Evolutionary conservation across 2,797 vertebrate genomes (phyloP), one percentile per base, ranked within the genome.

Genomic region (Cossypha dichroa): DNA sequence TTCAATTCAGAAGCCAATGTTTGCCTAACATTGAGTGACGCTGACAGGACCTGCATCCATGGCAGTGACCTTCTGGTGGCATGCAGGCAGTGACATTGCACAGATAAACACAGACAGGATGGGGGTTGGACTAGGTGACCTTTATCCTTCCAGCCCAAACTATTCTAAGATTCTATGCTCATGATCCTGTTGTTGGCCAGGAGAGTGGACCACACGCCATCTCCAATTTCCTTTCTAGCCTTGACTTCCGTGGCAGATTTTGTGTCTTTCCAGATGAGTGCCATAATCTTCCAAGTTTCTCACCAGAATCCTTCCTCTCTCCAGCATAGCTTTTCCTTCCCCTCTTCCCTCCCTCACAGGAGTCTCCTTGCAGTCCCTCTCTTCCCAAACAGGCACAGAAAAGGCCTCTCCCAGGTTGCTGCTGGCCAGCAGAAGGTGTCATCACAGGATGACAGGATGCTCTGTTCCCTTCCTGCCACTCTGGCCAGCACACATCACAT

Each of bases 171-270:
- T 54, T 72, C 46, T 12, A 10, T 33, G 28, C 38, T 52, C 18
- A 5, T 4, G 5, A 48, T 13, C 14, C 40, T 11, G 36, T 31
- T 15, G 85, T 69, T 38, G 62, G 38, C 22, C 10, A 48, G n/a
- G n/a, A 40, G 11, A 73, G 26, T 0, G 0, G 46, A 34, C 22
- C 55, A n/a, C 14, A 1, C 0, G 12, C n/a, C 72, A 63, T 5
- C n/a, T 72, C 75, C 4, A 3, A 68, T 90, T 79, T 78, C 63
- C 59, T 85, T 79, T 63, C 63, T 56, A 83, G 48, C 31, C 31
- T 15, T 74, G 25, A 41, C 60, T 91, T 38, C 60, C 36, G 22
- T 19, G 45, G 6, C 8, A 6, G 22, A 22, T 81, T 84, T 31
- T 34, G 20, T 58, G 56, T 14, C 70, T 74, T 79, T 76, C 60